Base-by-base conservation (phyloP, 2,113 vertebrate genomes). In the Muscicapa adusta region DNA sequence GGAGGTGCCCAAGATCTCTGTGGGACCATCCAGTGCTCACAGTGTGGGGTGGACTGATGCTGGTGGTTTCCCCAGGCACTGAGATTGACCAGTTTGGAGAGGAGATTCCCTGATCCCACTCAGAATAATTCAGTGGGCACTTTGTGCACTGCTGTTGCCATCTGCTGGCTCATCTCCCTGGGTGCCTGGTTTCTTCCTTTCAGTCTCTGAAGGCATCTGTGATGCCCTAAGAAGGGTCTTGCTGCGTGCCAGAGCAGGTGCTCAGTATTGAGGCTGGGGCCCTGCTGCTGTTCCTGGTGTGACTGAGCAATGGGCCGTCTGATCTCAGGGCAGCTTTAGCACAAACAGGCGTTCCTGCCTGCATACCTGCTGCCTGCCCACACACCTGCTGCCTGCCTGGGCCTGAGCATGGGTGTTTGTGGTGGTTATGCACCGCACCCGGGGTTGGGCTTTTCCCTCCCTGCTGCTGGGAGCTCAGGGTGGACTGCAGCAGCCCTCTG, bases 41-140 rank as follows among this genome's bases (percentile, higher is more conserved):
- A 9, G 7, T 2, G 18, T 4, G 31, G n/a, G 7, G 24, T 19
- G 56, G n/a, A 7, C 38, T 34, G 29, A 8, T 56, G 47, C 51
- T 89, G 56, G 12, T 36, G 12, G 0, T 17, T 84, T 87, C 18
- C 33, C 8, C 26, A 19, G 33, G 43, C 47, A 16, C 8, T 5
- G 16, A 38, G n/a, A 6, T 3, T 26, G 34, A 36, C 18, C 20
- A 31, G 26, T 24, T 14, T 14, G 53, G 42, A 50, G 33, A 26
- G 25, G 11, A 13, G 28, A 7, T 84, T 71, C 33, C 45, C 36
- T 13, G 1, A 1, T 47, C 17, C 57, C 45, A 5, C 7, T 66
- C 6, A 6, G 28, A 68, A 3, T 28, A 4, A 10, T 10, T 33
- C 5, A 3, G 5, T 4, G 40, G 12, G 1, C 11, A 0, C 9